Evolutionary conservation across 2,888 invertebrate species (phyloP), one percentile per base, ranked within the genome.

Genomic region (Teleiodes luculella): DNA sequence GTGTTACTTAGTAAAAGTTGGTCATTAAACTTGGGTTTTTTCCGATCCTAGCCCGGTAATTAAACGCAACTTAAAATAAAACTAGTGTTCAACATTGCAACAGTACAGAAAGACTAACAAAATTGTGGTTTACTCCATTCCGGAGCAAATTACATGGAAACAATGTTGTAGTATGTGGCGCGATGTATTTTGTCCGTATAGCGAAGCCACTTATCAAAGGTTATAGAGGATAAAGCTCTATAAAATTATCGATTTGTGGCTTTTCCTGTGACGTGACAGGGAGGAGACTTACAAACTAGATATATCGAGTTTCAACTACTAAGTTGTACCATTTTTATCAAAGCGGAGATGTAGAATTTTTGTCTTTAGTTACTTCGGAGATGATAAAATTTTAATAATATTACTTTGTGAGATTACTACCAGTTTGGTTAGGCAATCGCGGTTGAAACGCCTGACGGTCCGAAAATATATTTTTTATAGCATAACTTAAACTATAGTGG

Each of bases 191-290:
- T 24, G 24, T 24, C 6, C 41, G n/a, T 41, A 20, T 50, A 39
- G 11, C 6, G 30, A 16, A 30, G 39, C 28, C 39, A 14, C 13
- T 50, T 24, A 50, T 50, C 10, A 16, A 20, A 28, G 39, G 50
- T 30, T n/a, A 28, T n/a, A 11, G 31, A 41, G 52, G 35, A 53
- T 45, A 53, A 36, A 28, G 46, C 36, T 16, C 46, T 24, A 4
- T 50, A 28, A 16, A 13, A 14, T 14, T 53, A 53, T 53, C 20
- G 52, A 53, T 53, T 53, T 53, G 52, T 53, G 52, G 45, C 13
- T 43, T 52, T 52, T 53, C 52, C 52, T 37, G 46, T 53, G 45
- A 45, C 52, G 46, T 13, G 33, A 8, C 37, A n/a, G 13, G 50
- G 50, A n/a, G 10, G 3, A n/a, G 10, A 33, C 33, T 3, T 3